Evolutionary conservation across 2,888 invertebrate species (phyloP).

Genomic region (Polyploca ridens): DNA sequence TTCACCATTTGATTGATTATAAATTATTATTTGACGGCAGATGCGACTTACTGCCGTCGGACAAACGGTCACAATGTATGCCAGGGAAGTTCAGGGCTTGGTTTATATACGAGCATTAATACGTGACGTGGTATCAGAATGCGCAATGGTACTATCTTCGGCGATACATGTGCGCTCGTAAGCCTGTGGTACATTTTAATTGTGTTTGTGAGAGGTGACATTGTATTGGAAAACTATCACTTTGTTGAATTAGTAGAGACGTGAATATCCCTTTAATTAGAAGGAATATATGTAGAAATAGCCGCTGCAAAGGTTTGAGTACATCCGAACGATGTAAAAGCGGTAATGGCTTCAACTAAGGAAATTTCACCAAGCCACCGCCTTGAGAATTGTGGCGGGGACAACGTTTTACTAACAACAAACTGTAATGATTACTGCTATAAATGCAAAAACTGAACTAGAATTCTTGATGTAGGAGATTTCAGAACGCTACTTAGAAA

Average conservation of each 20-base stretch:
- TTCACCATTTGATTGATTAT: slow-evolving; percentile 40
- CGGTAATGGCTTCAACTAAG: slow-evolving; percentile 10
- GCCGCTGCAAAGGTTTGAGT: neutral
- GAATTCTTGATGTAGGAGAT: neutral
- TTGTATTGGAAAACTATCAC: slow-evolving; percentile 73
- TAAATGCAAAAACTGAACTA: neutral
- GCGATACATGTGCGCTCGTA: slow-evolving; percentile 51
- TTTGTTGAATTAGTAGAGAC: slow-evolving; percentile 43
- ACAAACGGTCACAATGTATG: slow-evolving; percentile 78
- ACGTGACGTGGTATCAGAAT: slow-evolving; percentile 77
- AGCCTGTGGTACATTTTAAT: slow-evolving; percentile 69
- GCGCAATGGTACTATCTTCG: slow-evolving; percentile 65
- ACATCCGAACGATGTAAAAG: neutral
- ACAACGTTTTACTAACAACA: neutral
- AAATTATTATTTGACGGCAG: slow-evolving; percentile 61
- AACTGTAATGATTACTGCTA: neutral
- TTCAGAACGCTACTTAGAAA: neutral
- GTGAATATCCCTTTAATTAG: slow-evolving; percentile 20
- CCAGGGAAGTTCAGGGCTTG: slow-evolving; percentile 76
- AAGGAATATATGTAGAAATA: neutral
- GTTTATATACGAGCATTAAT: slow-evolving; percentile 85
- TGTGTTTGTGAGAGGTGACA: slow-evolving; percentile 58
- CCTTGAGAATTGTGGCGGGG: neutral
- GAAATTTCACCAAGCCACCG: slow-evolving; percentile 17
- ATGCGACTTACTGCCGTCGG: slow-evolving; percentile 75